Evolutionary conservation across 2,797 vertebrate species (phyloP).

Genomic region (Tauraco hartlaubi): DNA sequence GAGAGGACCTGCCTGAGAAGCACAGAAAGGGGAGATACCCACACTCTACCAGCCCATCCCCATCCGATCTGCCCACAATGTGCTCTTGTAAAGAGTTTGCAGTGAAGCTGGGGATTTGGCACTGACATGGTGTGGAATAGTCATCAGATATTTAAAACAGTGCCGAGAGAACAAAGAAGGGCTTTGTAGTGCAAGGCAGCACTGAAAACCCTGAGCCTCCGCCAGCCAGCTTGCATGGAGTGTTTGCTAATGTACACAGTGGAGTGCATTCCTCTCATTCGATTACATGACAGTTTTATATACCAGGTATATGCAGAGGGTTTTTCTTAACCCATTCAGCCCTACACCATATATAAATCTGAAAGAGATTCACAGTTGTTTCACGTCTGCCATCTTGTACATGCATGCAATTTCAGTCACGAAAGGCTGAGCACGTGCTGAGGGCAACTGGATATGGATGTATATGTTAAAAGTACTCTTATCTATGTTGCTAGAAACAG

Average conservation of each 20-base stretch:
- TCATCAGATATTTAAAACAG: conserved; percentile 84
- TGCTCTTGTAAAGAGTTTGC: conserved; percentile 75
- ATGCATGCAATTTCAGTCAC: background rate
- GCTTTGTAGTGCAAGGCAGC: conserved; percentile 75
- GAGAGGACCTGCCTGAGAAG: conserved; percentile 59
- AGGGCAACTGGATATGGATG: background rate
- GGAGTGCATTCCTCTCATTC: conserved; percentile 58
- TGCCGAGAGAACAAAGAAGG: conserved; percentile 81
- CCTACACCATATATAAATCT: background rate
- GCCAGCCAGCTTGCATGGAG: conserved; percentile 47
- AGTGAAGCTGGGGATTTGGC: conserved; percentile 78
- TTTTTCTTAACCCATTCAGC: conserved; percentile 73
- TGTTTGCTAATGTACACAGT: conserved; percentile 71
- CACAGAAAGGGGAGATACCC: conserved; percentile 49
- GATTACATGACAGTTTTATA: conserved; percentile 63
- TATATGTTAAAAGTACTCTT: background rate
- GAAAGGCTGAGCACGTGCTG: background rate
- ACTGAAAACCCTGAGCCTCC: conserved; percentile 32
- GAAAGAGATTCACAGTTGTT: background rate
- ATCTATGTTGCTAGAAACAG: background rate
- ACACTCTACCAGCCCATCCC: conserved; percentile 36
- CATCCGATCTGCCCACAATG: conserved; percentile 72
- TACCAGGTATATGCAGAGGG: conserved; percentile 21
- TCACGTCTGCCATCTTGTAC: background rate
- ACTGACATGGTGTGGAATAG: conserved; percentile 70